Percentiles rank a stretch among this genome's conserved stretches.
Evolutionary conservation across 2,113 vertebrate genomes (phyloP).

Genomic region (Condylura cristata): DNA sequence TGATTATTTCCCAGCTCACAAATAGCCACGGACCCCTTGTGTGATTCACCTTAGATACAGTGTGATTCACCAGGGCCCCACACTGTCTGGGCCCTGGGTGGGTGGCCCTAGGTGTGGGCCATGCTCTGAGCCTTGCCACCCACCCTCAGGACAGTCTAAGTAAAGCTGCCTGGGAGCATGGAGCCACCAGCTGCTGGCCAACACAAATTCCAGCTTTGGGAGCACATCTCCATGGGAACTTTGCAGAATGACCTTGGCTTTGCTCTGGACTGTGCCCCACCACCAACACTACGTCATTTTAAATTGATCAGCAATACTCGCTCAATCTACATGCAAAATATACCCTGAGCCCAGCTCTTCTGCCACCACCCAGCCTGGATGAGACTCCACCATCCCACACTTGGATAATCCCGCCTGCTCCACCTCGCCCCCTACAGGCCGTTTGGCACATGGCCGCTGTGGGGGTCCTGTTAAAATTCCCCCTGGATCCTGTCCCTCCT

Average conservation of each 20-base stretch:
- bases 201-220: not conserved
- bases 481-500: no score
- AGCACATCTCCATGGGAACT: not conserved
- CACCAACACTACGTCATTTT: no score
- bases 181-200: no score
- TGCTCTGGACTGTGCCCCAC: no score
- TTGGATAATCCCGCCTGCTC: not conserved
- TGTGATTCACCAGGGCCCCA: no score
- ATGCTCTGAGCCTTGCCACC: not conserved
- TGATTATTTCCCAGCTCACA: not conserved
- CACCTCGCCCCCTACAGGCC: not conserved
- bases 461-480: not conserved
- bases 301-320: not conserved
- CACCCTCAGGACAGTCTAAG: not conserved
- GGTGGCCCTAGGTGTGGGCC: not conserved
- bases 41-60: no score
- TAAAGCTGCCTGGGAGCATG: not conserved
- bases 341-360: not conserved
- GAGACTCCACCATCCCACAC: accelerated
- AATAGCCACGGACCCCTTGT: no score
- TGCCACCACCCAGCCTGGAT: not conserved
- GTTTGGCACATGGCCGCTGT: not conserved
- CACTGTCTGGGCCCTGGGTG: not conserved
- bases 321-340: not conserved
- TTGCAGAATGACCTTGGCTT: not conserved